Evolutionary conservation across 2,797 vertebrate species (phyloP).

Genomic region (Chelidonichthys spinosus): DNA sequence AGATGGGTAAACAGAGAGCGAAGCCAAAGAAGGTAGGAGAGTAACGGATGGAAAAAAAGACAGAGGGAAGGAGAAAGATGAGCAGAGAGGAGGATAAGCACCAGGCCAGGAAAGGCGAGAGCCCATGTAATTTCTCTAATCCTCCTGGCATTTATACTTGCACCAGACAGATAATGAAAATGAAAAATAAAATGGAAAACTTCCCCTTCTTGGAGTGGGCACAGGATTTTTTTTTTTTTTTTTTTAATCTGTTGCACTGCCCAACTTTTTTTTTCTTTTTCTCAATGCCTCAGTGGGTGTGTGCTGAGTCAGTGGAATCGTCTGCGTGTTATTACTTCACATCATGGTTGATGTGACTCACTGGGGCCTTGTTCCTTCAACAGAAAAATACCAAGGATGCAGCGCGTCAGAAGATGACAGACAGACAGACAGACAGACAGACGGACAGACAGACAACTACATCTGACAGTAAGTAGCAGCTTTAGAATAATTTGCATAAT

Average conservation of each 20-base stretch:
- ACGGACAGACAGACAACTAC: conserved; percentile 4
- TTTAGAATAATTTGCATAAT: background rate
- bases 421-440: conserved; percentile 8
- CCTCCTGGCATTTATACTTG: conserved; percentile 89
- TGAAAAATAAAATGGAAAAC: conserved; percentile 86
- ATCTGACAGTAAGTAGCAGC: background rate
- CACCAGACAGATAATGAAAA: conserved; percentile 87
- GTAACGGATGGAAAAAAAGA: conserved; percentile 38
- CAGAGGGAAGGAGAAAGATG: conserved; percentile 51
- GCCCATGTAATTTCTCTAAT: conserved; percentile 89
- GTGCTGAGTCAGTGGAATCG: conserved; percentile 74
- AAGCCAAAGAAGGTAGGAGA: conserved; percentile 43
- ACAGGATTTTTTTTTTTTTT: conserved; percentile 55
- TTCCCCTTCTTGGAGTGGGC: conserved; percentile 70
- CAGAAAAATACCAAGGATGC: background rate
- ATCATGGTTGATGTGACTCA: conserved; percentile 53
- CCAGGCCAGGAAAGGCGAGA: conserved; percentile 79
- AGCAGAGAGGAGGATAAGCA: conserved; percentile 80
- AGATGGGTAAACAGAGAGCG: conserved; percentile 60
- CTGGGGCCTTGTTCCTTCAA: conserved; percentile 13
- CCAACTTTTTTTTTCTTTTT: conserved; percentile 58
- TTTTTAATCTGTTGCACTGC: conserved; percentile 80
- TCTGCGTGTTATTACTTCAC: conserved; percentile 54
- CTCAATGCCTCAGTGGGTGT: conserved; percentile 53
- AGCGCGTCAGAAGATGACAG: background rate